phyloP scores from a whole-genome alignment of 2,888 invertebrate species.

The Eupithecia dodoneata region DNA sequence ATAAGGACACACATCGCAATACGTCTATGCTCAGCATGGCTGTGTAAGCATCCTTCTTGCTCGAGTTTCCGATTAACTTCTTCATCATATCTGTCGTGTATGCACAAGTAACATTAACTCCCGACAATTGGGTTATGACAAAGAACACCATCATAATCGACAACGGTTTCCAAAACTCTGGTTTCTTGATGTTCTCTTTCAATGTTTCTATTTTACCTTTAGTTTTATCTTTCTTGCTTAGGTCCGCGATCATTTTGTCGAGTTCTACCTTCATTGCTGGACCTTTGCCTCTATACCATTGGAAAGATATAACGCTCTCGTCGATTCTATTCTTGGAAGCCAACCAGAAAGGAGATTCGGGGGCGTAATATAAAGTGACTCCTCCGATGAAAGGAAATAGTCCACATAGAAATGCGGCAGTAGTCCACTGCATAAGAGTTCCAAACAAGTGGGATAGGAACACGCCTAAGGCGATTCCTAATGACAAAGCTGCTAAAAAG shows the following conservation, averaged over 20 bases:
- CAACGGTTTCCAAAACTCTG: conserved; percentile 86
- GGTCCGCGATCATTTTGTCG: conserved; percentile 75
- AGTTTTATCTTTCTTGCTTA: conserved; percentile 62
- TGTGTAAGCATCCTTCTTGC: conserved; percentile 81
- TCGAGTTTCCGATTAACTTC: conserved; percentile 79
- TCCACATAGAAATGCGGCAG: conserved; percentile 83
- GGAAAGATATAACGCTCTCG: conserved; percentile 84
- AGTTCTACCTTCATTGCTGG: conserved; percentile 78
- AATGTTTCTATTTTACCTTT: conserved; percentile 68
- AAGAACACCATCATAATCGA: conserved; percentile 86
- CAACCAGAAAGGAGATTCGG: conserved; percentile 89
- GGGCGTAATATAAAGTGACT: conserved; percentile 82
- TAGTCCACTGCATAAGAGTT: conserved; percentile 85
- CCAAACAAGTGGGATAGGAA: conserved; percentile 87
- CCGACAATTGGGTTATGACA: conserved; percentile 87
- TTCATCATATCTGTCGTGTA: conserved; percentile 88
- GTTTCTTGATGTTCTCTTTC: conserved; percentile 72
- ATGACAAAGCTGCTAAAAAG: conserved; percentile 85
- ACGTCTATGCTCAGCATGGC: conserved; percentile 87
- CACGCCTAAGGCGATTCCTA: conserved; percentile 86
- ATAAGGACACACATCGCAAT: conserved; percentile 85
- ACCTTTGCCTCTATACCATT: conserved; percentile 85
- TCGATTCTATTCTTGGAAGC: conserved; percentile 83
- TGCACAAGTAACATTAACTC: conserved; percentile 88
- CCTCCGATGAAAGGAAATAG: conserved; percentile 81